These are phyloP conservation scores for Myotis davidii DNA, from an alignment of 2,113 vertebrate species.

Conservation along the genomic window DNA sequence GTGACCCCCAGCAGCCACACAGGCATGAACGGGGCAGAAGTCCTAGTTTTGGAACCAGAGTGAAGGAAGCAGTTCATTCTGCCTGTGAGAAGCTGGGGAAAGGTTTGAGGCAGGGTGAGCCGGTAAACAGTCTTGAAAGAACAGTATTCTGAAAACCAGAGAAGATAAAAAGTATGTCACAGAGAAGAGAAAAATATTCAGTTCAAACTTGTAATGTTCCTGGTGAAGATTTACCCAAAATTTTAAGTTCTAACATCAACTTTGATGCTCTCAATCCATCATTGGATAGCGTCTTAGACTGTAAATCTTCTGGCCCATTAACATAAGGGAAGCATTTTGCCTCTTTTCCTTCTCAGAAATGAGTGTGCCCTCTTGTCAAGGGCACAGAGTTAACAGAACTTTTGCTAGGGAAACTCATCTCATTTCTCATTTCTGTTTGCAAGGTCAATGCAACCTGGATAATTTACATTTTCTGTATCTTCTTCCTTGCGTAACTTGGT, in stretches of 20 bases:
- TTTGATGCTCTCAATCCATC: background rate
- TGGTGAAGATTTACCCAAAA: background rate
- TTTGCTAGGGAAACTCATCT: background rate
- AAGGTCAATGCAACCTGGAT: background rate
- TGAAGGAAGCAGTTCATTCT: background rate
- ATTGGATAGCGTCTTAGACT: background rate
- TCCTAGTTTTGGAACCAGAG: background rate
- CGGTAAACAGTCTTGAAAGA: background rate
- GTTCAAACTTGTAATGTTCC: background rate
- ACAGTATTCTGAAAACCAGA: background rate
- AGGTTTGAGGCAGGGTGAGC: no score
- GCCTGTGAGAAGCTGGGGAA: background rate
- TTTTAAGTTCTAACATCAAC: background rate
- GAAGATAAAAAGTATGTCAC: background rate
- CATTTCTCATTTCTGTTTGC: constrained; percentile 1
- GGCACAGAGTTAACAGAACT: background rate
- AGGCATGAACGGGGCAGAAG: background rate
- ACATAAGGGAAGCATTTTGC: background rate
- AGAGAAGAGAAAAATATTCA: background rate
- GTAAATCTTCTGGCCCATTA: background rate
- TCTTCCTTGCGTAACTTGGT: background rate
- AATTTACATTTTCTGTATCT: background rate
- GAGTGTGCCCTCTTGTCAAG: background rate
- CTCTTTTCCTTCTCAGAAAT: background rate
- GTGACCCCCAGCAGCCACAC: background rate